phyloP scores from a whole-genome alignment of 2,113 vertebrate genomes.

The Heloderma charlesbogerti region DNA sequence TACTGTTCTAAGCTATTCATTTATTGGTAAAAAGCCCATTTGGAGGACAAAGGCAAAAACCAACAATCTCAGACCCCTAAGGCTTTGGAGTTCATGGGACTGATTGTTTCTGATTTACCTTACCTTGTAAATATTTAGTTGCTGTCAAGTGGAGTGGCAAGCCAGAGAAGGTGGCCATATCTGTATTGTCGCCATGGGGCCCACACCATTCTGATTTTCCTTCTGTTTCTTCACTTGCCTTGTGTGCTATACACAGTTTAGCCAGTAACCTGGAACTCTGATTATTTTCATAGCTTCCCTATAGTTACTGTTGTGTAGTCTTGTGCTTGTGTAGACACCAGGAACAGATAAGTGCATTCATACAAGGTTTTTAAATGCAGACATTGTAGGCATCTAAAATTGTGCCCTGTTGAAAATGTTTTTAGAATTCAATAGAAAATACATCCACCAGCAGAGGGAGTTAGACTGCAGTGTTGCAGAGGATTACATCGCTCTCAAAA shows the following conservation, averaged over 20 bases:
- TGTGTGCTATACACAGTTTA: background rate
- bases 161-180: background rate
- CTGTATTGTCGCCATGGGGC: background rate
- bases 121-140: background rate
- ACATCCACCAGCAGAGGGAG: background rate
- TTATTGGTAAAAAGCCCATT: background rate
- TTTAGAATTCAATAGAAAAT: background rate
- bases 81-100: background rate
- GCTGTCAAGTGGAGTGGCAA: background rate
- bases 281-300: background rate
- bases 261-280: background rate
- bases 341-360: background rate
- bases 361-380: background rate
- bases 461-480: background rate
- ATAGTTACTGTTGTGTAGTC: background rate
- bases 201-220: background rate
- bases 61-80: no score
- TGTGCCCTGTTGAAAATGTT: background rate
- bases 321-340: background rate
- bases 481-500: background rate
- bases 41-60: background rate
- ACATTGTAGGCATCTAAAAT: background rate
- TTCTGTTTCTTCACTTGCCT: background rate
- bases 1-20: background rate
- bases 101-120: background rate